Conservation (phyloP, 2,797 vertebrate species). For the Novumbra hubbsi region DNA sequence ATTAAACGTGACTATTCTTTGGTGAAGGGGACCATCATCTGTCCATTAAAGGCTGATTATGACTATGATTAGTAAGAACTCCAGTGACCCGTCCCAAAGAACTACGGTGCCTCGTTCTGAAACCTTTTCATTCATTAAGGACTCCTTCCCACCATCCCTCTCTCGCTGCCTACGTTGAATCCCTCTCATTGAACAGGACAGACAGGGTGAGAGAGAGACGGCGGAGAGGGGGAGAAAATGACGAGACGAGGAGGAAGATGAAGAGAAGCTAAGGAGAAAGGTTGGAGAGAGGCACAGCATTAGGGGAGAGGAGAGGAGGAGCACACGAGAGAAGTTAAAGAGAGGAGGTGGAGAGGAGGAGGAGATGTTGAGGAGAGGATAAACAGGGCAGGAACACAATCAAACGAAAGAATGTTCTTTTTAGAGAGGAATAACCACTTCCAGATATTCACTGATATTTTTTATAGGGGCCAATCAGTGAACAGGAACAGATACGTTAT, state of each 20-base stretch:
- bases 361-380: background rate
- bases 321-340: background rate
- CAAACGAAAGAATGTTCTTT: background rate
- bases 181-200: background rate
- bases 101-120: background rate
- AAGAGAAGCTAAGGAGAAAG: too few species aligned
- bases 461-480: background rate
- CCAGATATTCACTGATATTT: background rate
- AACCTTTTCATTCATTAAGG: background rate
- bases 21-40: background rate
- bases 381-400: background rate
- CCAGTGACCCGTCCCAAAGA: background rate
- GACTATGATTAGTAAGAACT: background rate
- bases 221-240: background rate
- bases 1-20: background rate
- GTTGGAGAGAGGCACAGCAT: background rate
- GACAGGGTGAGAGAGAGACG: background rate
- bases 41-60: constrained; percentile 1
- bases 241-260: background rate
- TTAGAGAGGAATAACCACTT: background rate
- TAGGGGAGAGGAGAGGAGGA: background rate
- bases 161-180: background rate
- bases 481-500: background rate
- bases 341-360: background rate
- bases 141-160: background rate